These are phyloP conservation scores for Heterodera filipjevi DNA, from an alignment of 2,888 invertebrate genomes.

Conservation along the genomic window DNA sequence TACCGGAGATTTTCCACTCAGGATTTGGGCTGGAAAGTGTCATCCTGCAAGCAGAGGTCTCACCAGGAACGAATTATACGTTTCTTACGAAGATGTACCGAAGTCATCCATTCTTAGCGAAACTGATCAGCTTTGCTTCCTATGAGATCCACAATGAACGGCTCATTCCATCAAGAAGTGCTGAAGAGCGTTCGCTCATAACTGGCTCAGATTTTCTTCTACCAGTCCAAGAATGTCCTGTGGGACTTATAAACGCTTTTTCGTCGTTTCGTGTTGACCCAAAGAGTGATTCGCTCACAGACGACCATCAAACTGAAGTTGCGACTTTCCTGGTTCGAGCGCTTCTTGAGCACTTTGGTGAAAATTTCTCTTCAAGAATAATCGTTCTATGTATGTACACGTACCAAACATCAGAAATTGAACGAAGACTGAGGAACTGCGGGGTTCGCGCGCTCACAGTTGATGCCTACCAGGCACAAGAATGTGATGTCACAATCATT, in stretches of 20 bases:
- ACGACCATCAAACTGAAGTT: background rate
- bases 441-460: background rate
- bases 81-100: background rate
- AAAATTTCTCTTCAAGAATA: background rate
- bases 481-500: background rate
- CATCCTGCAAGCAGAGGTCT: background rate
- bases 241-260: background rate
- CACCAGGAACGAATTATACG: background rate
- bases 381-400: background rate
- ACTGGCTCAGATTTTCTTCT: background rate
- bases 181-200: background rate
- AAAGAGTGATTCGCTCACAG: background rate
- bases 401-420: background rate
- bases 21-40: background rate
- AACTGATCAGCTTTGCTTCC: background rate
- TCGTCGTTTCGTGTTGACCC: background rate
- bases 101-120: background rate
- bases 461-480: background rate
- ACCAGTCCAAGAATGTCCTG: background rate
- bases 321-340: background rate
- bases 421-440: background rate
- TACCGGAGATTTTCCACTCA: background rate
- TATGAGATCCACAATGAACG: background rate
- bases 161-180: background rate
- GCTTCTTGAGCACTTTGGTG: background rate